Conservation (phyloP, 2,797 vertebrate genomes). For the Parotocinclus haroldoi region DNA sequence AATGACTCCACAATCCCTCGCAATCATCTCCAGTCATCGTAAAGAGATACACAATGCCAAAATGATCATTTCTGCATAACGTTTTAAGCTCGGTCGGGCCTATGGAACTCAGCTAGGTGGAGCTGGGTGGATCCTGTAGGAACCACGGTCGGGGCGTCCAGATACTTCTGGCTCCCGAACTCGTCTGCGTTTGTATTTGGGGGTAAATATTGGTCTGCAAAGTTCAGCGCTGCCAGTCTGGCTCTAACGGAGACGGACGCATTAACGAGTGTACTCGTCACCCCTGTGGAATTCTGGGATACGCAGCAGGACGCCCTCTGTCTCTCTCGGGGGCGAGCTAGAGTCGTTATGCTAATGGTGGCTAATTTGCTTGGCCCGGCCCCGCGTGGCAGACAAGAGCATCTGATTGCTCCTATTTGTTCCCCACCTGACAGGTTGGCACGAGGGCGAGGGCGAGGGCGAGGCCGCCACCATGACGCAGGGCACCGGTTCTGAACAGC, state of each 20-base stretch:
- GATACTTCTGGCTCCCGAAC: slow-evolving; percentile 1
- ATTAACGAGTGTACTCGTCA: slow-evolving; percentile 62
- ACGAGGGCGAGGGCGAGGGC: neutral
- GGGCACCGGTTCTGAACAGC: too few relatives aligned
- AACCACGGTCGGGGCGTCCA: too few relatives aligned
- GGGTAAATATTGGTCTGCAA: slow-evolving; percentile 70
- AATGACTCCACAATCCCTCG: too few relatives aligned
- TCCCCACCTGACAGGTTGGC: slow-evolving; percentile 58
- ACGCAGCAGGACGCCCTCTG: slow-evolving; percentile 56
- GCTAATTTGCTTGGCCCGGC: slow-evolving; percentile 70
- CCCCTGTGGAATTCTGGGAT: slow-evolving; percentile 40
- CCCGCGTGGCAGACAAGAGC: slow-evolving; percentile 62
- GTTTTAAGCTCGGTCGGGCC: too few relatives aligned
- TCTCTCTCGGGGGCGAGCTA: slow-evolving; percentile 65
- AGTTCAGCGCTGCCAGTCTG: slow-evolving; percentile 75
- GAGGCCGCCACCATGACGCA: too few relatives aligned
- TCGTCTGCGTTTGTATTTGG: slow-evolving; percentile 67
- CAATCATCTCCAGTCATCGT: too few relatives aligned
- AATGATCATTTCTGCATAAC: too few relatives aligned
- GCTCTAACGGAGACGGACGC: slow-evolving; percentile 76
- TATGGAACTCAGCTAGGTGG: too few relatives aligned
- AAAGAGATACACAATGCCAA: too few relatives aligned
- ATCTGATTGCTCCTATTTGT: slow-evolving; percentile 64
- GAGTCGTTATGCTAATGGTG: slow-evolving; percentile 74
- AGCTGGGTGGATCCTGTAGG: too few relatives aligned